Conservation (phyloP, 2,888 invertebrate genomes). For the Omphaloscelis lunosa region DNA sequence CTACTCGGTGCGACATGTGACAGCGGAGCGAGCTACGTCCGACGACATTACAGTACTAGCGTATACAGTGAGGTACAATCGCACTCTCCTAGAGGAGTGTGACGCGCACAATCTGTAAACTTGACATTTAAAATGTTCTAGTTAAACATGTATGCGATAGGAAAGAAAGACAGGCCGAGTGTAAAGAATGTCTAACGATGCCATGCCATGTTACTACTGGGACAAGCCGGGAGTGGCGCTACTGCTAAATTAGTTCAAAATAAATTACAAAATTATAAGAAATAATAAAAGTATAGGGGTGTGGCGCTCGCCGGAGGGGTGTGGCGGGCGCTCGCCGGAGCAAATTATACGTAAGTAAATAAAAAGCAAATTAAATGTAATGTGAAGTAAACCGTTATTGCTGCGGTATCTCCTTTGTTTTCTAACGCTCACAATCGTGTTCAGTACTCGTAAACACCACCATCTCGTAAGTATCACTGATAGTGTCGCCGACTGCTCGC, state of each 20-base stretch:
- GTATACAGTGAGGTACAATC: conserved; percentile 40
- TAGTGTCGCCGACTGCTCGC: conserved; percentile 5
- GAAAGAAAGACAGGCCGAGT: conserved; percentile 78
- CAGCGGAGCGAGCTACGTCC: conserved; percentile 29
- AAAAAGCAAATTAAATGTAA: conserved; percentile 84
- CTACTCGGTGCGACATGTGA: conserved; percentile 43
- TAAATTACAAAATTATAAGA: conserved; percentile 64
- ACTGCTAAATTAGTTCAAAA: conserved; percentile 74
- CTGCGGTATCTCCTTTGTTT: conserved; percentile 41
- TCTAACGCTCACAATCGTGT: conserved; percentile 1
- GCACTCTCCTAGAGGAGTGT: conserved; percentile 43
- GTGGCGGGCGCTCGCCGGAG: conserved; percentile 70
- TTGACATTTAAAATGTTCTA: conserved; percentile 56
- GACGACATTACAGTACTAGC: conserved; percentile 60
- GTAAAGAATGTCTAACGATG: conserved; percentile 82
- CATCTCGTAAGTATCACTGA: background rate
- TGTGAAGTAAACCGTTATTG: conserved; percentile 72
- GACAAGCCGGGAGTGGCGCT: conserved; percentile 82
- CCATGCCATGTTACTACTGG: conserved; percentile 85
- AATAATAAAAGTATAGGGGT: conserved; percentile 61
- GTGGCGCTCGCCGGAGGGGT: conserved; percentile 67
- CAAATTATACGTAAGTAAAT: conserved; percentile 80
- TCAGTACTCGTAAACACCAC: conserved; percentile 6
- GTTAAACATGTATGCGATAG: conserved; percentile 68
- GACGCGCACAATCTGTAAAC: conserved; percentile 60